Evolutionary conservation across 2,888 invertebrate species (phyloP).

Genomic region (Metallyticus violacea): DNA sequence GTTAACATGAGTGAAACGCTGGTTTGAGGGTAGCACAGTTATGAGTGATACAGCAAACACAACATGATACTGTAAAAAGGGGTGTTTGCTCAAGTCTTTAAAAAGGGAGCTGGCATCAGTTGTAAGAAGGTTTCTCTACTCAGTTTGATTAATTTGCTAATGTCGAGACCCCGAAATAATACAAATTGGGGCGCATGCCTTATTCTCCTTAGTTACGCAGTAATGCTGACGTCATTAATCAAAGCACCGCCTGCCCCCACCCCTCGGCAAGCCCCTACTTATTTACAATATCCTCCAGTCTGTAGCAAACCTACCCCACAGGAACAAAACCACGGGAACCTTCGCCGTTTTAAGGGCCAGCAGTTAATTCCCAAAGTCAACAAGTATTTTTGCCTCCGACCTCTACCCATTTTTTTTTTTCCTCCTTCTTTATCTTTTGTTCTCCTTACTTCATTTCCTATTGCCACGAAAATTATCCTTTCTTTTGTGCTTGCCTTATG

Average conservation of each 20-base stretch:
- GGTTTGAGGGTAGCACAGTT: background rate
- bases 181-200: conserved; percentile 10
- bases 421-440: too few species aligned
- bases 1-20: too few species aligned
- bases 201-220: conserved; percentile 20
- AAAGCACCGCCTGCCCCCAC: background rate
- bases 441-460: too few species aligned
- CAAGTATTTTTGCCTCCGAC: background rate
- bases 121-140: conserved; percentile 22
- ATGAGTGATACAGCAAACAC: background rate
- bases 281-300: too few species aligned
- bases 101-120: background rate
- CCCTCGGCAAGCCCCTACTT: too few species aligned
- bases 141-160: conserved; percentile 27
- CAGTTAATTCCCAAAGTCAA: background rate
- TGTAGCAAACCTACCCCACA: too few species aligned
- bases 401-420: too few species aligned
- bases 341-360: too few species aligned
- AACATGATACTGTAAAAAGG: background rate
- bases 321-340: background rate
- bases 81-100: background rate
- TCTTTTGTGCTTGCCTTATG: background rate
- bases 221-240: background rate
- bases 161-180: conserved; percentile 22
- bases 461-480: background rate